Conservation (phyloP, 2,888 invertebrate species). For the Amphipyra tragopoginis region DNA sequence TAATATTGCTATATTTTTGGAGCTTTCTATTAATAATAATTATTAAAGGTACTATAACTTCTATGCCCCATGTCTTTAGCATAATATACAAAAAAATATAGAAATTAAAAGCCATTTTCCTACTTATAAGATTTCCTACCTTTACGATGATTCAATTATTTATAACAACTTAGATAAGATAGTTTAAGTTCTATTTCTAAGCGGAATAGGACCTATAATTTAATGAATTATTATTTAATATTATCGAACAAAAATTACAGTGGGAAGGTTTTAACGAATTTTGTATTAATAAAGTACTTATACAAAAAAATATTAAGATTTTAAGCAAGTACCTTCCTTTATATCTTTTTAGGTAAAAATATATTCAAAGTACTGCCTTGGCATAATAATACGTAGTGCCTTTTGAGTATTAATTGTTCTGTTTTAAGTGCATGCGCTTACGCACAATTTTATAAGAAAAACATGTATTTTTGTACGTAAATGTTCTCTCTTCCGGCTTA, state of each 20-base stretch:
- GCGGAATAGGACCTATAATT: background rate
- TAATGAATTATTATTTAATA: background rate
- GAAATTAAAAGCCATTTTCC: background rate
- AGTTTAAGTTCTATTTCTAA: background rate
- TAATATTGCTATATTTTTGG: constrained; percentile 41
- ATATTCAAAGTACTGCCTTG: constrained; percentile 4
- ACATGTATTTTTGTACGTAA: constrained; percentile 35
- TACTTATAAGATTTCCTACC: background rate
- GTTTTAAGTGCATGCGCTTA: constrained; percentile 1
- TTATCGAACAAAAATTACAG: constrained; percentile 20
- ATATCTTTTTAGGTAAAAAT: background rate
- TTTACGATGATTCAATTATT: constrained; percentile 6
- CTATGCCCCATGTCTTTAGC: constrained; percentile 20
- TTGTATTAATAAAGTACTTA: background rate
- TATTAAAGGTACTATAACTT: constrained; percentile 2
- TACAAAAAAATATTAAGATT: background rate
- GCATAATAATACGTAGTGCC: constrained; percentile 18
- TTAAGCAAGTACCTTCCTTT: background rate
- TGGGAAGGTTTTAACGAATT: background rate
- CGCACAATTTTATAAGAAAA: constrained; percentile 1
- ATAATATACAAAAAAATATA: constrained; percentile 8
- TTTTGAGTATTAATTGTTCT: constrained; percentile 2
- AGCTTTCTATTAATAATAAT: constrained; percentile 31
- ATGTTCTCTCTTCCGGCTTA: constrained; percentile 27
- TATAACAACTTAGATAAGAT: background rate